A percentile compares a stretch with the other conserved stretches of the same genome.
Conservation (phyloP, 2,113 vertebrate species). For the Erythrocebus patas region DNA sequence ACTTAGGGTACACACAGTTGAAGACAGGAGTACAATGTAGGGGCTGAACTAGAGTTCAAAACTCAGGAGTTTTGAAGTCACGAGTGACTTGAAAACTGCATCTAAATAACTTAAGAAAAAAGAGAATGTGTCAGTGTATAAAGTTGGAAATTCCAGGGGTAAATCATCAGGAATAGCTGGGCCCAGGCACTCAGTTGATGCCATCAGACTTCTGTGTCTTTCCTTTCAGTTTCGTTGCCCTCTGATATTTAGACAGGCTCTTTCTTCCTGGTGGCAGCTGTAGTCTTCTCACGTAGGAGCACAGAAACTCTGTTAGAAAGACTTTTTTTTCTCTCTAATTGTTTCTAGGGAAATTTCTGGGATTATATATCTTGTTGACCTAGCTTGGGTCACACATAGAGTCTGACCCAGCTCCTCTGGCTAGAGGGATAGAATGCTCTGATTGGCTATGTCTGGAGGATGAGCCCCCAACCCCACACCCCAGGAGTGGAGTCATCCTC, state of each 20-base stretch:
- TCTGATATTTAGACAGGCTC: background rate
- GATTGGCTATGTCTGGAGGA: background rate
- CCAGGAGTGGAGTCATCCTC: background rate
- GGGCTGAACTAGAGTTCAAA: background rate
- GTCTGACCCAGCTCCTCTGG: background rate
- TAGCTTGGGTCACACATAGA: background rate
- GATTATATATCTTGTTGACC: background rate
- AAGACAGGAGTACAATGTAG: background rate
- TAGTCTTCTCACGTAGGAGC: background rate
- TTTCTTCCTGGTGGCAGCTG: background rate
- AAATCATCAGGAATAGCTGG: background rate
- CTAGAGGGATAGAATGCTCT: background rate
- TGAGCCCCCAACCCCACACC: too few species aligned
- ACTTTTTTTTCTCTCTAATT: background rate
- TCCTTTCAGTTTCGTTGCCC: background rate
- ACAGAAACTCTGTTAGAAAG: background rate
- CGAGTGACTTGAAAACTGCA: background rate
- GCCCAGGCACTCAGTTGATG: background rate
- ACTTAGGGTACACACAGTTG: background rate
- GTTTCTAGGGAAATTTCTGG: background rate
- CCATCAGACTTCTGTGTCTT: background rate
- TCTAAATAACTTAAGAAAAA: conserved; percentile 1
- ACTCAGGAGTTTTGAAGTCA: background rate
- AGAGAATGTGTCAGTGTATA: background rate
- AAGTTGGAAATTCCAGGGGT: background rate